Percentiles rank a stretch among this genome's conserved stretches.
Evolutionary conservation across 2,888 invertebrate species (phyloP).

Genomic region (Pseudanteris insignis): DNA sequence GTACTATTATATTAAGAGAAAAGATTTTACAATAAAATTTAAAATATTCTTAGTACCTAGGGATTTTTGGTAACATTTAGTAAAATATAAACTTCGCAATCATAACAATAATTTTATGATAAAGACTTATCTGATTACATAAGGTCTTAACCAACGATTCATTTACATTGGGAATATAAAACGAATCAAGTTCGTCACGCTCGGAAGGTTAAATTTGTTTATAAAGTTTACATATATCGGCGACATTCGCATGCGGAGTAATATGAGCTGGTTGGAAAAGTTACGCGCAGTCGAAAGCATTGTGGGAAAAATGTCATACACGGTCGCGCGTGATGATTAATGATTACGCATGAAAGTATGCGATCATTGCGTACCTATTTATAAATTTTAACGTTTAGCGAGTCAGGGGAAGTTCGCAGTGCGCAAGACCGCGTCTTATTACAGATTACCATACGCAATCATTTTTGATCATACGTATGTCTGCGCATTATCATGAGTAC

Average conservation of each 20-base stretch:
- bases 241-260: too few species aligned
- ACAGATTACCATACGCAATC: constrained; percentile 32
- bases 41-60: too few species aligned
- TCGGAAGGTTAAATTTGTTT: constrained; percentile 8
- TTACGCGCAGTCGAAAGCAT: constrained; percentile 8
- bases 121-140: too few species aligned
- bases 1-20: too few species aligned
- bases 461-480: constrained; percentile 24
- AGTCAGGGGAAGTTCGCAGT: constrained; percentile 19
- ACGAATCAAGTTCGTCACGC: too few species aligned
- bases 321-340: constrained; percentile 23
- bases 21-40: too few species aligned
- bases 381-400: constrained; percentile 36
- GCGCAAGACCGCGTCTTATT: constrained; percentile 21
- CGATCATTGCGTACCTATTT: constrained; percentile 22
- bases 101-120: too few species aligned
- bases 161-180: too few species aligned
- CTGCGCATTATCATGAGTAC: constrained; percentile 20
- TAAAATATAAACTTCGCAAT: too few species aligned
- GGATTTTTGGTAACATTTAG: too few species aligned
- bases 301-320: constrained; percentile 32
- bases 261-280: constrained; percentile 11
- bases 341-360: constrained; percentile 26
- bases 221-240: too few species aligned
- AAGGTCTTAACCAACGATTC: too few species aligned